Conservation (phyloP, 2,888 invertebrate species). For the Magallana nippona region DNA sequence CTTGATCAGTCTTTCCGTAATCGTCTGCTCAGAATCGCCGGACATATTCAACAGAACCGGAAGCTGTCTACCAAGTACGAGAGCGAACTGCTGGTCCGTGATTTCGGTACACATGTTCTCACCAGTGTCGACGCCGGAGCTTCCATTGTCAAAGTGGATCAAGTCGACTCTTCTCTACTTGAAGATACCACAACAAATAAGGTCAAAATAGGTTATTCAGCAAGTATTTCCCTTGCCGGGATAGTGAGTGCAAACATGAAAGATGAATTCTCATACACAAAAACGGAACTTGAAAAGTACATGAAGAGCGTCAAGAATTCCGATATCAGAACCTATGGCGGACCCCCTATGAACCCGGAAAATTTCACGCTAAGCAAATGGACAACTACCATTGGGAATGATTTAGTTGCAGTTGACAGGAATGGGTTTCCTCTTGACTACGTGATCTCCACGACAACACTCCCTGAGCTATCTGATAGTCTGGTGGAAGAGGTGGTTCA, state of each 20-base stretch:
- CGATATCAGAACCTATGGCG: constrained; percentile 46
- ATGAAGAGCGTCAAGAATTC: constrained; percentile 40
- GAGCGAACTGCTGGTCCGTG: constrained; percentile 51
- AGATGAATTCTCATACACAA: not conserved
- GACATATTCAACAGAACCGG: constrained; percentile 44
- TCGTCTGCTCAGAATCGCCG: constrained; percentile 48
- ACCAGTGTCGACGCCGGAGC: constrained; percentile 50
- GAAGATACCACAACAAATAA: not conserved
- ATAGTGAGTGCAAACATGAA: constrained; percentile 34
- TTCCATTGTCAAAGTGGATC: constrained; percentile 46
- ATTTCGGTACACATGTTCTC: constrained; percentile 54
- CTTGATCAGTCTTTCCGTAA: constrained; percentile 48
- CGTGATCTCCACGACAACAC: constrained; percentile 45
- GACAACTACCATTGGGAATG: constrained; percentile 51
- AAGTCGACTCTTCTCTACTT: constrained; percentile 24
- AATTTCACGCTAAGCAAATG: constrained; percentile 52
- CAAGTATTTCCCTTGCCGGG: constrained; percentile 15
- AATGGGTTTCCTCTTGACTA: constrained; percentile 55
- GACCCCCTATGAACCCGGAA: constrained; percentile 46
- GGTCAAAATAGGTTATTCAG: constrained; percentile 14
- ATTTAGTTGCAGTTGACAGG: constrained; percentile 58
- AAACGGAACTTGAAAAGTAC: constrained; percentile 33
- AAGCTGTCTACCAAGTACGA: constrained; percentile 44
- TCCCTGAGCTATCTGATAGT: constrained; percentile 52
- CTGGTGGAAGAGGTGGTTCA: constrained; percentile 45